phyloP scores from a whole-genome alignment of 2,113 vertebrate species.

The Carlito syrichta region DNA sequence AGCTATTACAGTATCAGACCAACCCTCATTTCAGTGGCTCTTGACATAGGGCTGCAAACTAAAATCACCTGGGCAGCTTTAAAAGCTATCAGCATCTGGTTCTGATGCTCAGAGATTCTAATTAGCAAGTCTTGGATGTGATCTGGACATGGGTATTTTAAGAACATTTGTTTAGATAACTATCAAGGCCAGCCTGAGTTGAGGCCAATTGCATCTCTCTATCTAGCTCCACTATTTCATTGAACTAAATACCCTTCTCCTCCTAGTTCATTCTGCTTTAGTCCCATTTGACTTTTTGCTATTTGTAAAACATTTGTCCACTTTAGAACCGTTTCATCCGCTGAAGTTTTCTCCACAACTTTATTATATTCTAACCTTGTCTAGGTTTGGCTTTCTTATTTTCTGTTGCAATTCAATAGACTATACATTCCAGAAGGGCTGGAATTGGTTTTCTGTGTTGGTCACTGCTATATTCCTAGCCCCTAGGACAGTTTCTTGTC shows the following conservation, averaged over 20 bases:
- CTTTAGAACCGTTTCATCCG: neutral
- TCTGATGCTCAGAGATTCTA: neutral
- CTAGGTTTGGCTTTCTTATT: neutral
- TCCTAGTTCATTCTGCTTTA: neutral
- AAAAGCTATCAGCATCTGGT: neutral
- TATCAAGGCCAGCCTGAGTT: neutral
- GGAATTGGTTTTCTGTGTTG: neutral
- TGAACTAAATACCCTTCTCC: neutral
- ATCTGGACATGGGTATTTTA: neutral
- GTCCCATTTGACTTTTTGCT: neutral
- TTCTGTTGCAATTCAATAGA: neutral
- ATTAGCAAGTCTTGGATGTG: neutral
- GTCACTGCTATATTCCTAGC: neutral
- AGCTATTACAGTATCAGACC: neutral
- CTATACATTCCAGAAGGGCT: neutral
- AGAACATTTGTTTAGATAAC: neutral
- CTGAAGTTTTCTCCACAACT: neutral
- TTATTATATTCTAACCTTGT: neutral
- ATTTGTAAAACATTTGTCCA: conserved; percentile 18
- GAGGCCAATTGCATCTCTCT: neutral
- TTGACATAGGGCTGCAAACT: neutral
- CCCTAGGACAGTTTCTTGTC: neutral
- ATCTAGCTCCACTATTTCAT: neutral
- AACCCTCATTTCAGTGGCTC: neutral
- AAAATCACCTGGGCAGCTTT: neutral